Evolutionary conservation across 1,140 invertebrate species (phyloP).

Genomic region (Platyura marginata): DNA sequence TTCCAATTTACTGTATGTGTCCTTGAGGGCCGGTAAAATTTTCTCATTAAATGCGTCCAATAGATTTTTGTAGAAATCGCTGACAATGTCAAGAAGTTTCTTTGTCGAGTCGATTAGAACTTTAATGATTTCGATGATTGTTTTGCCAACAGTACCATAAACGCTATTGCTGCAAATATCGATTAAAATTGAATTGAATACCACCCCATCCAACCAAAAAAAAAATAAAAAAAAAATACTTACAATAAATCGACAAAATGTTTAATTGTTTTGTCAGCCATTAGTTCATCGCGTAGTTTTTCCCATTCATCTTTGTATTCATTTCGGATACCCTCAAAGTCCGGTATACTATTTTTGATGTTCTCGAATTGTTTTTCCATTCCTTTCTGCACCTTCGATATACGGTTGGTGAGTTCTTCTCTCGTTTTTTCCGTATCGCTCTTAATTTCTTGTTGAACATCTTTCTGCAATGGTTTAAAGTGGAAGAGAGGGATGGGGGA

Average conservation of each 20-base stretch:
- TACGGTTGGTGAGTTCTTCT: slow-evolving; percentile 22
- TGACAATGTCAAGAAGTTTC: slow-evolving; percentile 27
- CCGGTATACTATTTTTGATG: slow-evolving; percentile 35
- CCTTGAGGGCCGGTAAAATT: slow-evolving; percentile 33
- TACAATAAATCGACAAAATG: slow-evolving; percentile 41
- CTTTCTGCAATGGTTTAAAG: slow-evolving; percentile 9
- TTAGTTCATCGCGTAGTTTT: slow-evolving; percentile 40
- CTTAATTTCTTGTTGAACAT: slow-evolving; percentile 12
- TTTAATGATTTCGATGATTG: slow-evolving; percentile 26
- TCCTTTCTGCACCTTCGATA: slow-evolving; percentile 19
- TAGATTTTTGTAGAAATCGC: slow-evolving; percentile 28
- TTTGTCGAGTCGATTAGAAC: slow-evolving; percentile 26
- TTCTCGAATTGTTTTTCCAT: slow-evolving; percentile 25
- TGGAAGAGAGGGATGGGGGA: background rate
- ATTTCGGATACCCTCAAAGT: slow-evolving; percentile 33
- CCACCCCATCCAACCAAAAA: background rate
- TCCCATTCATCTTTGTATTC: slow-evolving; percentile 37
- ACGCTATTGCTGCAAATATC: slow-evolving; percentile 24
- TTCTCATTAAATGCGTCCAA: slow-evolving; percentile 23
- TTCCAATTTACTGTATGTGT: slow-evolving; percentile 17
- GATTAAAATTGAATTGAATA: slow-evolving; percentile 5
- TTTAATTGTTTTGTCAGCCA: slow-evolving; percentile 41
- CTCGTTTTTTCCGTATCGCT: slow-evolving; percentile 20
- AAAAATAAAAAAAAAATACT: slow-evolving; percentile 20
- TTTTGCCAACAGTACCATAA: slow-evolving; percentile 26